A percentile compares a stretch with the other conserved stretches of the same genome.
These are phyloP conservation scores for Myotis findleyi DNA, from an alignment of 2,797 vertebrate species.

Conservation along the genomic window DNA sequence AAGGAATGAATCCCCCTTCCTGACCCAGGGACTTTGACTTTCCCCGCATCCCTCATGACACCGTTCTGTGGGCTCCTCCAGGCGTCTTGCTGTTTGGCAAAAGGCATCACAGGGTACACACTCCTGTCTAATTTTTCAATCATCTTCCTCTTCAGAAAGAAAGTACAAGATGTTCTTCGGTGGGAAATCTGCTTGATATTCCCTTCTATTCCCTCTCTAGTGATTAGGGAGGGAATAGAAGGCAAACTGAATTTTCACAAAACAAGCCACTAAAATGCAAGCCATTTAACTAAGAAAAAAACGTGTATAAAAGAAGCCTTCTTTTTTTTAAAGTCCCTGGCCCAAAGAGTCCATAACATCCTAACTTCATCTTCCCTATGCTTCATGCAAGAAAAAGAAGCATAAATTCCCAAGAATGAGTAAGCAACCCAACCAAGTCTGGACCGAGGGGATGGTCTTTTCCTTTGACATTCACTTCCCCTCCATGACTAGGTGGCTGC, in stretches of 20 bases:
- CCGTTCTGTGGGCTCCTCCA: not conserved
- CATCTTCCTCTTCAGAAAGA: not conserved
- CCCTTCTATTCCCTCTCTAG: not conserved
- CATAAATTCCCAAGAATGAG: not conserved
- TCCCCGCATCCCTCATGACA: not conserved
- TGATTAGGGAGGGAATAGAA: not conserved
- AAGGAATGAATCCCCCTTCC: not conserved
- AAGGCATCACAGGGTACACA: not conserved
- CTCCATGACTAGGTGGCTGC: not conserved
- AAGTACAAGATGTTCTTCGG: conserved; percentile 55
- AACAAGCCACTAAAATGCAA: conserved; percentile 42
- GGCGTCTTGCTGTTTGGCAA: not conserved
- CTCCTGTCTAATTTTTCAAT: conserved; percentile 48
- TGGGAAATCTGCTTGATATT: not conserved
- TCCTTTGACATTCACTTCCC: not conserved
- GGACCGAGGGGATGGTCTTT: not conserved
- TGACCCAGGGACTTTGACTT: not conserved
- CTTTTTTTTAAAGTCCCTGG: not conserved
- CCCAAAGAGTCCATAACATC: conserved; percentile 12
- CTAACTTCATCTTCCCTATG: not conserved
- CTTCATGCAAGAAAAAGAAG: not conserved
- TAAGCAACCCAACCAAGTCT: not conserved
- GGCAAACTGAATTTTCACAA: conserved; percentile 9
- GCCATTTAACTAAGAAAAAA: conserved; percentile 38
- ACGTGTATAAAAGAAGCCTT: not conserved